phyloP scores from a whole-genome alignment of 2,113 vertebrate species.

The Vulpes vulpes region DNA sequence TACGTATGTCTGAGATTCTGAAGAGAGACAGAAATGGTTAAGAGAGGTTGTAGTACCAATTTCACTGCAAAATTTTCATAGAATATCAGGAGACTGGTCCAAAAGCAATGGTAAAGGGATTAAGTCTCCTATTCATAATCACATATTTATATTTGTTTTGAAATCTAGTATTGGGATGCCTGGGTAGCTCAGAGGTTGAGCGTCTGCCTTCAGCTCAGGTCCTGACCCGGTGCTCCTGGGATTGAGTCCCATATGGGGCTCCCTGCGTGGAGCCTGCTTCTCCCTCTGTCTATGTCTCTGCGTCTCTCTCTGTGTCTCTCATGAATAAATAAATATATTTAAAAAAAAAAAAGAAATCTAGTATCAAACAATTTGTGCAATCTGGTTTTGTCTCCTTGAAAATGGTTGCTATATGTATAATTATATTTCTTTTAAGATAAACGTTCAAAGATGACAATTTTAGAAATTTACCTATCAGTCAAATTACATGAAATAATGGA shows the following conservation, averaged over 20 bases:
- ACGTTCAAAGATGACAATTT: not conserved
- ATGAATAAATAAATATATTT: no score
- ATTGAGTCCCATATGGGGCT: no score
- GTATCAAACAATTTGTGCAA: not conserved
- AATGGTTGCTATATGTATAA: not conserved
- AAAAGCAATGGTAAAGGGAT: not conserved
- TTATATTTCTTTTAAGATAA: not conserved
- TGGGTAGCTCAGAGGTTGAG: no score
- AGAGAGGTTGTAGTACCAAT: not conserved
- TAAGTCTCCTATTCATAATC: not conserved
- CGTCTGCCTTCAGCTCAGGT: no score
- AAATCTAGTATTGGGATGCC: not conserved
- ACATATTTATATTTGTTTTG: not conserved
- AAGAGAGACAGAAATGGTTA: not conserved
- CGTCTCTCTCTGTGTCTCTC: no score
- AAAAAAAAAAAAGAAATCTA: not conserved
- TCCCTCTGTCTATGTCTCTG: no score
- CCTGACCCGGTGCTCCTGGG: no score
- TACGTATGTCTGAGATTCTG: not conserved
- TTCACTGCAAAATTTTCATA: not conserved
- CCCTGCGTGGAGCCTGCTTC: no score
- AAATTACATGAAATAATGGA: not conserved
- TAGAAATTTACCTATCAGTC: not conserved
- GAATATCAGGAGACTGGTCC: not conserved
- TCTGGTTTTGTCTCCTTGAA: not conserved